Base-by-base conservation (phyloP, 1,140 invertebrate species). In the Drosophila pseudoobscura region DNA sequence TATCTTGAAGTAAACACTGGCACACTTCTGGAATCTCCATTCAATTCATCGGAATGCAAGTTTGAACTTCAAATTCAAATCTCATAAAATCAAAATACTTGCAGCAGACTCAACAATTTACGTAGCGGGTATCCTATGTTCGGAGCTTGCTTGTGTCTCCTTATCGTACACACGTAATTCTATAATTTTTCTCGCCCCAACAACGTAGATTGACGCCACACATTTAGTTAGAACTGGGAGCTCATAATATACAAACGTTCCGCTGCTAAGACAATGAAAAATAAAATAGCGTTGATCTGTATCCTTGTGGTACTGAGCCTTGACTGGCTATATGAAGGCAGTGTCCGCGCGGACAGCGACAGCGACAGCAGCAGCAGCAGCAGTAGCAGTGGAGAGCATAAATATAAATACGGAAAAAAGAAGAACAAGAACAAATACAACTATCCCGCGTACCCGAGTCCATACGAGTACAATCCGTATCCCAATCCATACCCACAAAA, bases 391-490 rank as follows among this genome's bases (percentile, higher is more conserved):
- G 66, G 72, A 7, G 72, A 80, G n/a, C 29, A 20, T 7, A 44
- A 50, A 1, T 2, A 55, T 31, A 60, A 49, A 8, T 8, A 55
- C 31, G 49, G 44, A 2, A 20, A 13, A 1, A 51, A 55, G 7
- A 59, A 71, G 26, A 57, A 79, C 8, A 72, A 76, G 22, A 49
- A 74, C 8, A 80, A 80, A 54, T 68, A 80, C 46, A 84, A 84
- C 29, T 55, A 80, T 45, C 78, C 80, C 1, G 73, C 57, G 0
- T 80, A 87, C 47, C 50, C 65, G 0, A 3, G 6, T 11, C 35
- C 35, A 0, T 44, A 49, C 8, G 47, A 13, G 2, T 51, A 50
- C 4, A 26, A 53, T 35, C 55, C 50, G 8, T 66, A 59, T 54
- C 45, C 51, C 8, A 29, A 62, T 31, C 52, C 60, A 0, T 80